Evolutionary conservation across 2,797 vertebrate species (phyloP).

Genomic region (Anguilla marmorata): DNA sequence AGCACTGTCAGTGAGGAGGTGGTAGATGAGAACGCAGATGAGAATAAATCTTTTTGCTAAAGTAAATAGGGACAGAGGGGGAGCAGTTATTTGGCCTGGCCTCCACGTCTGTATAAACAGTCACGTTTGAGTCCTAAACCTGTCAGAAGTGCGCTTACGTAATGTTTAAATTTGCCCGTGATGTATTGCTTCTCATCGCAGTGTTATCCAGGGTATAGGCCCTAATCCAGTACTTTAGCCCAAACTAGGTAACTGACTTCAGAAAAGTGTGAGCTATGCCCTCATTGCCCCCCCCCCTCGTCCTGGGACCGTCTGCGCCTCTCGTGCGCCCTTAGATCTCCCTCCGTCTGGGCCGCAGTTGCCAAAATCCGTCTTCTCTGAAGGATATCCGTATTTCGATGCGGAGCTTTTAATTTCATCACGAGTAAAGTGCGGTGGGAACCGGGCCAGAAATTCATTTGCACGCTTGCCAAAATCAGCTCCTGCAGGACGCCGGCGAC

Average conservation of each 20-base stretch:
- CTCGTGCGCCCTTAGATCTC: neutral
- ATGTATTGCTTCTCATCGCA: conserved; percentile 54
- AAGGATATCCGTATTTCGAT: conserved; percentile 3
- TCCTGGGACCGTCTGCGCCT: neutral
- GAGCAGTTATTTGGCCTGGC: neutral
- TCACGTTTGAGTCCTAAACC: conserved; percentile 57
- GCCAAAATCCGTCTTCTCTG: neutral
- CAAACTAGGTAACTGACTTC: conserved; percentile 47
- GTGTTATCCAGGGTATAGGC: conserved; percentile 54
- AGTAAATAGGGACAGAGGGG: neutral
- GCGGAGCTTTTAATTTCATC: conserved; percentile 34
- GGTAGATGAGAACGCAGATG: neutral
- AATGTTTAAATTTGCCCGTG: conserved; percentile 64
- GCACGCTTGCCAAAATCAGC: conserved; percentile 60
- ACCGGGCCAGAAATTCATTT: conserved; percentile 57
- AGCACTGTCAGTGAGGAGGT: neutral
- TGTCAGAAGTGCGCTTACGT: conserved; percentile 56
- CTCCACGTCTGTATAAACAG: conserved; percentile 62
- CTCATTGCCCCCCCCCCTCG: conserved; percentile 35
- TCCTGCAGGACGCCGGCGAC: conserved; percentile 59
- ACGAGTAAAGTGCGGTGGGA: conserved; percentile 53
- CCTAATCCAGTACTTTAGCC: conserved; percentile 52
- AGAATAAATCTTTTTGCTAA: neutral
- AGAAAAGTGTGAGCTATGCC: conserved; percentile 31
- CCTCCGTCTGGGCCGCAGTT: neutral